Percentiles rank a stretch among this genome's conserved stretches.
phyloP scores from a whole-genome alignment of 2,888 invertebrate species.

The Conistra vaccinii region DNA sequence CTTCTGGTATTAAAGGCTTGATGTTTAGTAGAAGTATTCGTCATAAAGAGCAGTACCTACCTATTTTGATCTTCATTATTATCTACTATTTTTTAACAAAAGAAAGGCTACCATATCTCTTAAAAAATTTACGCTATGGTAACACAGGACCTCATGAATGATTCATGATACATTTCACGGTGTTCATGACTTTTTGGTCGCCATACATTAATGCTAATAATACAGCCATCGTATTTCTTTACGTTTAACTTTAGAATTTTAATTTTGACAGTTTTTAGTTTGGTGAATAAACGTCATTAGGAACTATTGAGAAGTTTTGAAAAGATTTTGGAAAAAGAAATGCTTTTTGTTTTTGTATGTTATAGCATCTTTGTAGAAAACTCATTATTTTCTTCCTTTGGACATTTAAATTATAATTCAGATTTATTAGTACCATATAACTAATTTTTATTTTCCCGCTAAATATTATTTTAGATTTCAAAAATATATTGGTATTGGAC shows the following conservation, averaged over 20 bases:
- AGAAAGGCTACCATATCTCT: not conserved
- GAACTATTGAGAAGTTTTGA: not conserved
- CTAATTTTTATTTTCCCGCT: not conserved
- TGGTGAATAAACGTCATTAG: not conserved
- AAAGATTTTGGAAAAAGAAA: not conserved
- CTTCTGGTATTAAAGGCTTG: too few species aligned
- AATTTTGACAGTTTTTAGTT: slow-evolving; percentile 12
- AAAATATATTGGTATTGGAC: not conserved
- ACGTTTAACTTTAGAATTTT: slow-evolving; percentile 22
- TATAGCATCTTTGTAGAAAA: not conserved
- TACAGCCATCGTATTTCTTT: slow-evolving; percentile 29
- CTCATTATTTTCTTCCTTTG: not conserved
- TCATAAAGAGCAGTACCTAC: too few species aligned
- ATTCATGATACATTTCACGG: slow-evolving; percentile 64
- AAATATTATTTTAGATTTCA: not conserved
- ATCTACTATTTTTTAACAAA: not conserved
- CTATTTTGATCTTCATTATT: too few species aligned
- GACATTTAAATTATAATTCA: not conserved
- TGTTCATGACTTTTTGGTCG: slow-evolving; percentile 47
- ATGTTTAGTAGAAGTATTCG: too few species aligned
- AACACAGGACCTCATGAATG: slow-evolving; percentile 47
- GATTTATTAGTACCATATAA: not conserved
- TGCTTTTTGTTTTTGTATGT: not conserved
- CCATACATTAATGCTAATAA: slow-evolving; percentile 49
- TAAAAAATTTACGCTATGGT: not conserved